Evolutionary conservation across 2,113 vertebrate genomes (phyloP).

Genomic region (Tor tambroides): DNA sequence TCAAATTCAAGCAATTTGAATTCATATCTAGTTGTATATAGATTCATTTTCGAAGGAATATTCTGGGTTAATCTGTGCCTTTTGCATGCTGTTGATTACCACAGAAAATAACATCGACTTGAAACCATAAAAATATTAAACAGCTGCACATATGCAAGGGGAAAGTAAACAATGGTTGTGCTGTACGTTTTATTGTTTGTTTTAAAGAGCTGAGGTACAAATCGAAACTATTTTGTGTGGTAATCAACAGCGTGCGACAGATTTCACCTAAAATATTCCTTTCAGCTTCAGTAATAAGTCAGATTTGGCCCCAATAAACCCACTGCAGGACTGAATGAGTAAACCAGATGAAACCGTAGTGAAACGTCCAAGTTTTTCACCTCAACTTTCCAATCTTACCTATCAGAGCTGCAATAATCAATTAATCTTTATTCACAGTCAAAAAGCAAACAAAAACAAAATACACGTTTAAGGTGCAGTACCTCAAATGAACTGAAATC

Average conservation of each 20-base stretch:
- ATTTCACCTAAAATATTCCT: background rate
- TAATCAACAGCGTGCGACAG: background rate
- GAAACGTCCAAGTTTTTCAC: background rate
- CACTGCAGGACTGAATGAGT: background rate
- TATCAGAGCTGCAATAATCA: background rate
- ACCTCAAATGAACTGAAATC: background rate
- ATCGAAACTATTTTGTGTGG: background rate
- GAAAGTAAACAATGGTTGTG: background rate
- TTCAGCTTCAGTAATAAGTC: background rate
- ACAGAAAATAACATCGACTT: background rate
- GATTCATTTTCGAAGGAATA: background rate
- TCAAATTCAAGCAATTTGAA: too few relatives aligned
- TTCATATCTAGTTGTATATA: background rate
- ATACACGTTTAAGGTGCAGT: background rate
- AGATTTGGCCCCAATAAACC: background rate
- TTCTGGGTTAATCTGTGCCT: background rate
- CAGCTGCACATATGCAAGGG: background rate
- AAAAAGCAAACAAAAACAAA: background rate
- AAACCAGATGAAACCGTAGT: background rate
- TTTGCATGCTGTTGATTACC: background rate
- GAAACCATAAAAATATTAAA: background rate
- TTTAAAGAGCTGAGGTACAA: background rate
- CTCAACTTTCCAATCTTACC: background rate
- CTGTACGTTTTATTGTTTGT: slow-evolving; percentile 1
- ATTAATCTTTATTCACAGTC: slow-evolving; percentile 10